phyloP scores from a whole-genome alignment of 1,140 invertebrate species.

The Nylanderia fulva region DNA sequence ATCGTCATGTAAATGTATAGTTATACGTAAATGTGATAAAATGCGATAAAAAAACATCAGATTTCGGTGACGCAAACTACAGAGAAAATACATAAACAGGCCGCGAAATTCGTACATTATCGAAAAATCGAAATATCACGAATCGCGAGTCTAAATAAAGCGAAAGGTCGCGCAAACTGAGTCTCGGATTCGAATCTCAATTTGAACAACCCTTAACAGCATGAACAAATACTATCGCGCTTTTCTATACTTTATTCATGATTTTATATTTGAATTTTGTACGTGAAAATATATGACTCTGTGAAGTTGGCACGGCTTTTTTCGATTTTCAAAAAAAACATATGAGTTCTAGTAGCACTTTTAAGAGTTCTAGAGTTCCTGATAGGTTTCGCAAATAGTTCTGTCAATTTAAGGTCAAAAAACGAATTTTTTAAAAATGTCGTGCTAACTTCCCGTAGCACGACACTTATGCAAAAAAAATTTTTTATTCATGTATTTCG shows the following conservation, averaged over 20 bases:
- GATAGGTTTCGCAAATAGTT: too few relatives aligned
- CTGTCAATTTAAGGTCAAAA: too few relatives aligned
- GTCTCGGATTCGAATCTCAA: neutral
- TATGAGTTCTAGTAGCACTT: too few relatives aligned
- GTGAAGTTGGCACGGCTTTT: too few relatives aligned
- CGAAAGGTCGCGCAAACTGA: neutral
- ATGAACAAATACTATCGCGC: neutral
- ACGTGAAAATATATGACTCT: too few relatives aligned
- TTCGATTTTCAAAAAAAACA: too few relatives aligned
- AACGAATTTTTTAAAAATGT: too few relatives aligned
- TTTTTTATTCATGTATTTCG: too few relatives aligned
- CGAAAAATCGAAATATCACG: neutral
- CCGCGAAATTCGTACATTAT: neutral
- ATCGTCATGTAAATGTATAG: neutral
- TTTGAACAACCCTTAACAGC: neutral
- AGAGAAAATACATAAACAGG: conserved; percentile 24
- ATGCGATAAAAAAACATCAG: conserved; percentile 17
- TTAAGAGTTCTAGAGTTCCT: too few relatives aligned
- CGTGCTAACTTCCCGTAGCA: too few relatives aligned
- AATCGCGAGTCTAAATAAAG: neutral
- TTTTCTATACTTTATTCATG: neutral
- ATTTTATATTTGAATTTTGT: neutral
- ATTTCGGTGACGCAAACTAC: conserved; percentile 4
- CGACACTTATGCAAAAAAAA: too few relatives aligned
- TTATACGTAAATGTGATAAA: neutral